Conservation (phyloP, 1,140 invertebrate species). For the Scaptomyza pallida region DNA sequence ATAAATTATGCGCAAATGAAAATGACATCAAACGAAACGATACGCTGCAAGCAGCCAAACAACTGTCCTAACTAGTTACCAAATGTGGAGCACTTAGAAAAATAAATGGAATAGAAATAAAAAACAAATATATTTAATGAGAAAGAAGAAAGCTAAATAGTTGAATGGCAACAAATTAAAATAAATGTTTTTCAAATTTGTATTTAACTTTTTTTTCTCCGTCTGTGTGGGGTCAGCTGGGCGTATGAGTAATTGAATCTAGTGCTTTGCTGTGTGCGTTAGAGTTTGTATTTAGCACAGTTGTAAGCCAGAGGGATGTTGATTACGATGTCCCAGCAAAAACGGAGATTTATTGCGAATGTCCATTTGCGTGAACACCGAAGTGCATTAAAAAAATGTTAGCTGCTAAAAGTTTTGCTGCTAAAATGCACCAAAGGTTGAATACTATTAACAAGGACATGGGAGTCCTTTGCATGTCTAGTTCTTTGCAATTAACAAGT, state of each 20-base stretch:
- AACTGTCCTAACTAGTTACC: slow-evolving; percentile 11
- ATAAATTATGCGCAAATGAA: slow-evolving; percentile 59
- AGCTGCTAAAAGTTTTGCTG: neutral
- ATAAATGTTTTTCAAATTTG: no score
- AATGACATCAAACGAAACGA: slow-evolving; percentile 23
- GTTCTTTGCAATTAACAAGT: neutral
- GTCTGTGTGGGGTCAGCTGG: neutral
- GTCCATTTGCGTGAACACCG: neutral
- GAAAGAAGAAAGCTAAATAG: no score
- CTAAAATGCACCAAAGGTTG: neutral
- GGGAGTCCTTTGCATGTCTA: neutral
- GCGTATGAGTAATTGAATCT: slow-evolving; percentile 35
- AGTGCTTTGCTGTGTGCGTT: neutral
- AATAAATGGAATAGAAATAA: neutral
- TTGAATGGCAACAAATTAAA: no score
- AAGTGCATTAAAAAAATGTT: neutral
- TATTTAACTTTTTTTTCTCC: no score
- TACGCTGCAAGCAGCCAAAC: neutral
- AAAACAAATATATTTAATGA: no score
- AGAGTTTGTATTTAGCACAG: neutral
- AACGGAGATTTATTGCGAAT: neutral
- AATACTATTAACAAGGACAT: neutral
- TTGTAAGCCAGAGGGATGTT: neutral
- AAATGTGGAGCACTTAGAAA: neutral
- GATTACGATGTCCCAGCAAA: neutral